Percentiles rank a stretch among this genome's conserved stretches.
Conservation (phyloP, 2,888 invertebrate species). For the Protophormia terraenovae region DNA sequence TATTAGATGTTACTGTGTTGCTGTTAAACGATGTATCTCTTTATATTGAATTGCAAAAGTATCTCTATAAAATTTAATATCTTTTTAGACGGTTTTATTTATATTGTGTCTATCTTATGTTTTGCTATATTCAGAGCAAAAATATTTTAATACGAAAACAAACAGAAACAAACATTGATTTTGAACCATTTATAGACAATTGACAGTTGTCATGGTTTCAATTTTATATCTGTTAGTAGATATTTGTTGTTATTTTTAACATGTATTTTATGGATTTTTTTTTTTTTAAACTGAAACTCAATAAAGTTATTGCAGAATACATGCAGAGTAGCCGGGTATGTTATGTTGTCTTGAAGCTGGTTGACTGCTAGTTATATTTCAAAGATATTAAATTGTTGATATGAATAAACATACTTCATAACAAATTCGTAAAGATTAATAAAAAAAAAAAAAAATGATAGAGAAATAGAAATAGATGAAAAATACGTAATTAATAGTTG, state of each 20-base stretch:
- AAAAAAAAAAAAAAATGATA: not conserved
- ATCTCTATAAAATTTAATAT: conserved; percentile 33
- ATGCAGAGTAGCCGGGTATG: conserved; percentile 13
- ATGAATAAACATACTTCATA: conserved; percentile 39
- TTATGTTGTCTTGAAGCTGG: not conserved
- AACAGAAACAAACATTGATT: conserved; percentile 49
- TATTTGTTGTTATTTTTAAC: not conserved
- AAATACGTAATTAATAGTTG: not conserved
- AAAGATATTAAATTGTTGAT: conserved; percentile 22
- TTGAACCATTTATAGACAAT: conserved; percentile 53
- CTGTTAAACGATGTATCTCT: not conserved
- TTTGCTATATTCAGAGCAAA: conserved; percentile 41
- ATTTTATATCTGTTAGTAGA: not conserved
- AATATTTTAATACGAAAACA: conserved; percentile 32
- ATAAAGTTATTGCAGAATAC: conserved; percentile 47
- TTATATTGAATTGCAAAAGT: conserved; percentile 3
- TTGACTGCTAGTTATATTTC: not conserved
- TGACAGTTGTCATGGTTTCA: conserved; percentile 56
- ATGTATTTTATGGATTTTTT: not conserved
- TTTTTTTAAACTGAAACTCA: conserved; percentile 19
- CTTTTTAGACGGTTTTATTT: not conserved
- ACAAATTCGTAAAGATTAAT: conserved; percentile 15
- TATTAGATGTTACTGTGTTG: not conserved
- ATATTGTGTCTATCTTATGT: conserved; percentile 2
- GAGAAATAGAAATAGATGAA: not conserved